Percentiles rank a stretch among this genome's conserved stretches.
These are phyloP conservation scores for Calonectris borealis DNA, from an alignment of 2,113 vertebrate genomes.

Conservation along the genomic window DNA sequence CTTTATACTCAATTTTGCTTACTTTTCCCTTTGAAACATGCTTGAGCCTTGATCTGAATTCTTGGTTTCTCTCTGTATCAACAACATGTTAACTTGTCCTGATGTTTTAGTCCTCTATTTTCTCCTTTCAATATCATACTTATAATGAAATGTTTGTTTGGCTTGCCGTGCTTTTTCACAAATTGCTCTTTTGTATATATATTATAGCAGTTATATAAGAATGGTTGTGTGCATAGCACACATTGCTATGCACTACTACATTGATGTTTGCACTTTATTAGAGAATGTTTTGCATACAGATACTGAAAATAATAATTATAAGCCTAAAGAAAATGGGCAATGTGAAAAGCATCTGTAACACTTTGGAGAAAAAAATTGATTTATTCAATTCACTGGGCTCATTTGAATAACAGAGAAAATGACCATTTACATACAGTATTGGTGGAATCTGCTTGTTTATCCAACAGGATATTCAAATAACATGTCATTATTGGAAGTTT, in stretches of 20 bases:
- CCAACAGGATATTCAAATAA: neutral
- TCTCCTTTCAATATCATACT: neutral
- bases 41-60: neutral
- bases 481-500: neutral
- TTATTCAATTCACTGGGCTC: neutral
- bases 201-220: neutral
- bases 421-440: neutral
- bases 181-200: neutral
- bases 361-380: neutral
- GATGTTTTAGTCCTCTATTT: neutral
- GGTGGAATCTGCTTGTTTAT: neutral
- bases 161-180: neutral
- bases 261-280: neutral
- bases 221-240: neutral
- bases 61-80: neutral
- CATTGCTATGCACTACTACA: neutral
- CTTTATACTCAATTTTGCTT: neutral
- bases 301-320: neutral
- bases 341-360: neutral
- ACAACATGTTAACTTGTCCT: neutral
- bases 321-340: neutral
- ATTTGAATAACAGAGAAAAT: neutral
- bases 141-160: neutral
- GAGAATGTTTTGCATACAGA: neutral
- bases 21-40: neutral